Evolutionary conservation across 2,888 invertebrate species (phyloP), one percentile per base, ranked within the genome.

Genomic region (Mimachlamys varia): DNA sequence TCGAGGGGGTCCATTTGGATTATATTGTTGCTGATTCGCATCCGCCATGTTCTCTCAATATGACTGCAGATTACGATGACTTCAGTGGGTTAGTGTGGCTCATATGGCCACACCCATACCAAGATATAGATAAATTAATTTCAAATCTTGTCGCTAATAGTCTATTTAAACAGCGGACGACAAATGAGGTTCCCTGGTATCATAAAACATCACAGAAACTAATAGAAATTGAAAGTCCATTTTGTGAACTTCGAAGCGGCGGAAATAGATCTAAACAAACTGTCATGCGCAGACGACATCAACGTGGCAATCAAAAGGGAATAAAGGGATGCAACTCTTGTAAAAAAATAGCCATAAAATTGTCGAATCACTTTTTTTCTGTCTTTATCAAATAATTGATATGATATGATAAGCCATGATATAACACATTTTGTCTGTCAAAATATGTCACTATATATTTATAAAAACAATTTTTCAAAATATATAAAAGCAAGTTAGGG

Each of bases 191-290:
- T 58, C 58, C 58, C 19, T 58, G 19, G 58, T 58, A 58, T 58
- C 58, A 58, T 58, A 58, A 58, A 58, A 58, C 58, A 58, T 19
- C 58, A 22, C 58, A 58, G 19, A 58, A 58, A 58, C 7, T 58
- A 58, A 58, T 19, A n/a, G 13, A 58, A 58, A 58, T 58, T 19
- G 58, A 58, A 58, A 58, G 58, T 58, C 58, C 58, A 58, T 58
- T 58, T 58, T 58, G 58, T 58, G 58, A 58, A 58, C 58, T 58
- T 58, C 58, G 19, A 58, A 58, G 58, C 58, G 58, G 58, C 92
- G 93, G 93, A 93, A 92, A 92, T 92, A n/a, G 55, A 27, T 53
- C 22, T 55, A 38, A 50, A 50, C 10, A 50, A 27, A 53, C 33
- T 53, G 89, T 27, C 89, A 89, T 89, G 89, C 89, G 89, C 89